phyloP scores from a whole-genome alignment of 2,797 vertebrate species.

The Eupleurogrammus muticus region DNA sequence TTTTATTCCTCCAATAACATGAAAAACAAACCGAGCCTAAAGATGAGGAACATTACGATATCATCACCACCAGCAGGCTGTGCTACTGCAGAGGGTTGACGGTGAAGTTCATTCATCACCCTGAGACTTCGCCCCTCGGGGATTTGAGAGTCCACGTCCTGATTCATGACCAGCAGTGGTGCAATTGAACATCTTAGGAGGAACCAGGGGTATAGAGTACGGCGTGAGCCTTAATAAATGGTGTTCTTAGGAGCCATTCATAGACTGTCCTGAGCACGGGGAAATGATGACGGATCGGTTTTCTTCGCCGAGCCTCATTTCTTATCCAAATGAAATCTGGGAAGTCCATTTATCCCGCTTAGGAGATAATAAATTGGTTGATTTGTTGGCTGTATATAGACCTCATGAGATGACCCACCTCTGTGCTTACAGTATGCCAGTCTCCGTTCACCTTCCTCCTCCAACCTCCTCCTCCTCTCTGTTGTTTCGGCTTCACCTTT shows the following conservation, averaged over 20 bases:
- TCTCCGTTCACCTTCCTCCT: slow-evolving; percentile 11
- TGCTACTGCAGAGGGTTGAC: slow-evolving; percentile 29
- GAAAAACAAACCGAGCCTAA: slow-evolving; percentile 31
- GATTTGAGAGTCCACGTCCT: slow-evolving; percentile 62
- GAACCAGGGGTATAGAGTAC: slow-evolving; percentile 48
- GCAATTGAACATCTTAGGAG: slow-evolving; percentile 69
- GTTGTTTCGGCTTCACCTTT: neutral
- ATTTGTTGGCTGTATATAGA: slow-evolving; percentile 62
- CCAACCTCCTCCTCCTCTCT: neutral
- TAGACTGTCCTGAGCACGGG: slow-evolving; percentile 50
- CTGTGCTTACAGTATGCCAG: slow-evolving; percentile 28
- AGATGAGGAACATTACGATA: slow-evolving; percentile 10
- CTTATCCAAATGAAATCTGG: slow-evolving; percentile 82
- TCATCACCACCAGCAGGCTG: slow-evolving; percentile 24
- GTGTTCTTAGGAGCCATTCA: slow-evolving; percentile 74
- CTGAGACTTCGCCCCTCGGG: slow-evolving; percentile 51
- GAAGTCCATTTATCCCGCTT: slow-evolving; percentile 73
- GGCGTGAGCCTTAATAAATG: slow-evolving; percentile 70
- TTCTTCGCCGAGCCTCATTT: slow-evolving; percentile 70
- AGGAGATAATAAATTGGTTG: slow-evolving; percentile 72
- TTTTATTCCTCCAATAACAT: neutral
- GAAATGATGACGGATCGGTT: slow-evolving; percentile 75
- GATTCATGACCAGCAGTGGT: slow-evolving; percentile 70
- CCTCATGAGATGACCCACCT: slow-evolving; percentile 51
- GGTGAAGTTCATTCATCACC: slow-evolving; percentile 62